These are phyloP conservation scores for Ceyx melanurus DNA, from an alignment of 2,113 vertebrate species.

Conservation along the genomic window DNA sequence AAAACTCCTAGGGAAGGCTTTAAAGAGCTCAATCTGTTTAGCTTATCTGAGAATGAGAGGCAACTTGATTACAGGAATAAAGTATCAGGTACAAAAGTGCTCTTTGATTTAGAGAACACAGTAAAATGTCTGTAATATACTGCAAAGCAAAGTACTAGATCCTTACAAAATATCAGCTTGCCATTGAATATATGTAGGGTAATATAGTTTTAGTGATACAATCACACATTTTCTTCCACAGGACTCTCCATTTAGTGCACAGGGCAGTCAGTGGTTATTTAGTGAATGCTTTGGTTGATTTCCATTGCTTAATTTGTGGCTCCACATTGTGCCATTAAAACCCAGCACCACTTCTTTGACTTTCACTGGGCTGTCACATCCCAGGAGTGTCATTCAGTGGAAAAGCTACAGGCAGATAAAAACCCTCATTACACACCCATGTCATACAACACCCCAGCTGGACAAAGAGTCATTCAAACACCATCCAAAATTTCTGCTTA, in stretches of 20 bases:
- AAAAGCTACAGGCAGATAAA: conserved; percentile 32
- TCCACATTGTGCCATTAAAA: background rate
- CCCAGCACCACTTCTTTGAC: background rate
- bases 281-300: background rate
- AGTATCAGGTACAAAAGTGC: conserved; percentile 9
- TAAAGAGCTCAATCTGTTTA: conserved; percentile 17
- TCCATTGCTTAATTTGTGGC: background rate
- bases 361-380: conserved; percentile 11
- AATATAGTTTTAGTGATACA: background rate
- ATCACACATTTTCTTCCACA: conserved; percentile 2
- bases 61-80: conserved; percentile 30
- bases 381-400: background rate
- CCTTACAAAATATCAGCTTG: background rate
- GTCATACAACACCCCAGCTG: background rate
- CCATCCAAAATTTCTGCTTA: background rate
- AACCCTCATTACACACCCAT: background rate
- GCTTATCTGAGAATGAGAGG: background rate
- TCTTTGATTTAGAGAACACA: conserved; percentile 18
- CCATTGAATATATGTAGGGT: background rate
- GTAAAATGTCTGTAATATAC: background rate
- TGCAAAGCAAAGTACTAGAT: background rate
- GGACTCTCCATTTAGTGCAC: background rate
- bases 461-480: background rate
- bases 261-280: background rate
- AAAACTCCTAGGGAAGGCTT: background rate